Evolutionary conservation across 2,113 vertebrate species (phyloP).

Genomic region (Nibea albiflora): DNA sequence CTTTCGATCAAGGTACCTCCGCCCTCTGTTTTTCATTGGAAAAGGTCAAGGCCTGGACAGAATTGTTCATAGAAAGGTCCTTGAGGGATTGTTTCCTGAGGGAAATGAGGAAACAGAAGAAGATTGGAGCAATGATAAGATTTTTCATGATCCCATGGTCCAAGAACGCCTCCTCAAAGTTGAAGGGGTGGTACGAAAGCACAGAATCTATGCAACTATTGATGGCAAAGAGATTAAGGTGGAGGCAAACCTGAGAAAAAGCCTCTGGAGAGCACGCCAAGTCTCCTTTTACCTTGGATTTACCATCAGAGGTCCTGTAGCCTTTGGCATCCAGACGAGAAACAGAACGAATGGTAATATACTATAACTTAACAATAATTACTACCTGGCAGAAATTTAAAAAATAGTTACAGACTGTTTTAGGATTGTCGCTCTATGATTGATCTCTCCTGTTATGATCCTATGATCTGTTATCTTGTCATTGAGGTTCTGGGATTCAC

Average conservation of each 20-base stretch:
- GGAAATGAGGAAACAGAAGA: neutral
- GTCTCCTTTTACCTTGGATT: slow-evolving; percentile 58
- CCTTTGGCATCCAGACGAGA: slow-evolving; percentile 37
- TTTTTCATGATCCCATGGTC: neutral
- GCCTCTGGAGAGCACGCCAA: neutral
- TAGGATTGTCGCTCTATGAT: neutral
- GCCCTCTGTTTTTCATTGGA: slow-evolving; percentile 46
- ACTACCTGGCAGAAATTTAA: neutral
- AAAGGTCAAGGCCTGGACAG: slow-evolving; percentile 14
- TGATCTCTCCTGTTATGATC: neutral
- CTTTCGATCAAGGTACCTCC: slow-evolving; percentile 23
- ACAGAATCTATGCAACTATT: neutral
- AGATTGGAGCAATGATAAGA: slow-evolving; percentile 13
- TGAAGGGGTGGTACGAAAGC: slow-evolving; percentile 15
- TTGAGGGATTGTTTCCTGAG: neutral
- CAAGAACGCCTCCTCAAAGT: neutral
- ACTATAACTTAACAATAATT: neutral
- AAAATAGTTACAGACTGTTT: neutral
- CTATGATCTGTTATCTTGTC: too few relatives aligned
- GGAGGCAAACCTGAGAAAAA: neutral
- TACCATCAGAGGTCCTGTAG: slow-evolving; percentile 54
- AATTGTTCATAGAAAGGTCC: slow-evolving; percentile 31
- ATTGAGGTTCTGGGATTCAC: too few relatives aligned
- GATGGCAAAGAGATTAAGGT: neutral
- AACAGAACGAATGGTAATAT: neutral